A percentile compares a stretch with the other conserved stretches of the same genome.
phyloP scores from a whole-genome alignment of 1,140 invertebrate species.

The Triops cancriformis region DNA sequence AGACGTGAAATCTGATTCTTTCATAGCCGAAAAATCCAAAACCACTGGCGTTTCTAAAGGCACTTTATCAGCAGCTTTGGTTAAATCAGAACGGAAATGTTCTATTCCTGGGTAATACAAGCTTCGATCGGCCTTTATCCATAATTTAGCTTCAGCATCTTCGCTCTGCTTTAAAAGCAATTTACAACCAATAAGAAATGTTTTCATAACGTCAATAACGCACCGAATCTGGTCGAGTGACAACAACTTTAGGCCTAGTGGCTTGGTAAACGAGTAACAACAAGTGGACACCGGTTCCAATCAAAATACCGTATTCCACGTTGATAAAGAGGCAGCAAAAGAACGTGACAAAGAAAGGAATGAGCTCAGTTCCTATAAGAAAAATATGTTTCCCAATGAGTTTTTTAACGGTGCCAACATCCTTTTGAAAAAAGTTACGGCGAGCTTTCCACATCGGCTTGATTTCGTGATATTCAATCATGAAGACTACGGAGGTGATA shows the following conservation, averaged over 20 bases:
- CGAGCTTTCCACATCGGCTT: slow-evolving; percentile 28
- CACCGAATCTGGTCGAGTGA: slow-evolving; percentile 4
- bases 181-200: not conserved
- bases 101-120: slow-evolving; percentile 22
- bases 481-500: slow-evolving; percentile 42
- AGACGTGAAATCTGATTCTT: not conserved
- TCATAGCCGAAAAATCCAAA: not conserved
- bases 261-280: slow-evolving; percentile 25
- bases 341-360: slow-evolving; percentile 27
- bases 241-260: slow-evolving; percentile 1
- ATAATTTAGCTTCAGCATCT: not conserved
- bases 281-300: slow-evolving; percentile 27
- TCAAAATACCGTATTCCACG: slow-evolving; percentile 27
- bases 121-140: slow-evolving; percentile 17
- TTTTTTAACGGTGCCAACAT: not conserved
- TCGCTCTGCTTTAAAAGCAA: not conserved
- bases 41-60: not conserved
- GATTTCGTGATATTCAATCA: slow-evolving; percentile 36
- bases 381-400: not conserved
- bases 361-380: slow-evolving; percentile 24
- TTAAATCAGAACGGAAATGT: slow-evolving; percentile 6
- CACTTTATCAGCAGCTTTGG: slow-evolving; percentile 11
- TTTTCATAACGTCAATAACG: not conserved
- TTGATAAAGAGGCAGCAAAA: slow-evolving; percentile 26
- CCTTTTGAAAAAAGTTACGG: slow-evolving; percentile 23